Evolutionary conservation across 2,888 invertebrate genomes (phyloP), one percentile per base, ranked within the genome.

Genomic region (Coecobrya sp.): DNA sequence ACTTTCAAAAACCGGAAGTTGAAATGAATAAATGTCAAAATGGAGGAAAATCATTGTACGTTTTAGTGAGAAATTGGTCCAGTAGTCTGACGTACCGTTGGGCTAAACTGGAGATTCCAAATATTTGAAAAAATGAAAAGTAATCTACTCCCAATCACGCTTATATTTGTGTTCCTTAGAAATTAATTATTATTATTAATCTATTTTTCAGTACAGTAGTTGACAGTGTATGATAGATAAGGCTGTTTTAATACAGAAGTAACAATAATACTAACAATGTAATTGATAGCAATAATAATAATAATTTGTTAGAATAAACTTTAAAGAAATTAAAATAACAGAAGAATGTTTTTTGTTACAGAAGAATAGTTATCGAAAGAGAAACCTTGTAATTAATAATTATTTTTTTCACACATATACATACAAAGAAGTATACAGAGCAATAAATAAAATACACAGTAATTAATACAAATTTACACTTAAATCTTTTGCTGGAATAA

Each of bases 11-110:
- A 25, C n/a, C n/a, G n/a, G n/a, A n/a, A n/a, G n/a, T n/a, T n/a
- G n/a, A n/a, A n/a, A n/a, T n/a, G n/a, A n/a, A n/a, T n/a, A n/a
- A n/a, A n/a, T n/a, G n/a, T n/a, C n/a, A n/a, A n/a, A n/a, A n/a
- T n/a, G 27, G 70, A n/a, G 84, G 84, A 27, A 8, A n/a, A 1
- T 30, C 55, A 52, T 62, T 59, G 11, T 22, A 92, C 22, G 91
- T 93, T 76, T 36, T 93, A 25, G 89, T 93, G 8, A 30, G 93
- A 10, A 89, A 92, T 76, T 93, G 93, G 91, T 19, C 76, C 11
- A 73, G 49, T 11, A 82, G 73, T 81, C 55, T 93, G 19, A 87
- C 76, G 19, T 93, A 93, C 65, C 42, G 87, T 25, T 91, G 87
- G 81, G 93, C 93, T 13, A 65, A 59, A 70, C 19, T 93, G 42